phyloP scores from a whole-genome alignment of 2,797 vertebrate genomes.

The Todus mexicanus region DNA sequence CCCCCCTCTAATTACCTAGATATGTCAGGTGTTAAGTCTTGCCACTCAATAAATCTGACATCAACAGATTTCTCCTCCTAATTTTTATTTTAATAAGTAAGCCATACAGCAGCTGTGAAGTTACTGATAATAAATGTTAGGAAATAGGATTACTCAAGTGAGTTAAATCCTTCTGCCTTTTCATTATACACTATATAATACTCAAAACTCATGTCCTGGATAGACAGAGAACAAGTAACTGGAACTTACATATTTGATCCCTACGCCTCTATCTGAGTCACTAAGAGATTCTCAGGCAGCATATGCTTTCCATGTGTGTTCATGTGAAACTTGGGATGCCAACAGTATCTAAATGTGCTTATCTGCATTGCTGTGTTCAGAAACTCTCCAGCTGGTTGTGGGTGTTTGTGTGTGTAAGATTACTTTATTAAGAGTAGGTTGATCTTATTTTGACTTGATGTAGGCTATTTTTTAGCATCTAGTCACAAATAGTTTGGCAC shows the following conservation, averaged over 20 bases:
- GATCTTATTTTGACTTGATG: neutral
- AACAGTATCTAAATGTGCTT: neutral
- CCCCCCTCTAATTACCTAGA: neutral
- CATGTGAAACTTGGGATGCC: neutral
- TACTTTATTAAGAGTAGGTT: neutral
- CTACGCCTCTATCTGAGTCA: neutral
- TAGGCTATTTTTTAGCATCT: neutral
- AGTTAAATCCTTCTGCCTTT: constrained; percentile 57
- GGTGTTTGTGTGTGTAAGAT: neutral
- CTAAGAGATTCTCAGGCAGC: neutral
- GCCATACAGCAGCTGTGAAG: constrained; percentile 21
- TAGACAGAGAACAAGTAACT: neutral
- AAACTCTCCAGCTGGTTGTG: neutral
- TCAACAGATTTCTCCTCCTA: constrained; percentile 42
- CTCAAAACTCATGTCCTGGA: neutral
- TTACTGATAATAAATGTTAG: constrained; percentile 57
- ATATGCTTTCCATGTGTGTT: neutral
- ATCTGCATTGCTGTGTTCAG: neutral
- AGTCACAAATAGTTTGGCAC: neutral
- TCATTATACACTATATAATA: neutral
- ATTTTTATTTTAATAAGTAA: constrained; percentile 58
- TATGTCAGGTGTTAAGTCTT: constrained; percentile 16
- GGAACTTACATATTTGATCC: neutral
- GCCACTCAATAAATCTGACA: constrained; percentile 42
- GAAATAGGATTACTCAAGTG: constrained; percentile 57